Percentiles rank a stretch among this genome's conserved stretches.
These are phyloP conservation scores for Centropristis striata DNA, from an alignment of 2,113 vertebrate species.

Conservation along the genomic window DNA sequence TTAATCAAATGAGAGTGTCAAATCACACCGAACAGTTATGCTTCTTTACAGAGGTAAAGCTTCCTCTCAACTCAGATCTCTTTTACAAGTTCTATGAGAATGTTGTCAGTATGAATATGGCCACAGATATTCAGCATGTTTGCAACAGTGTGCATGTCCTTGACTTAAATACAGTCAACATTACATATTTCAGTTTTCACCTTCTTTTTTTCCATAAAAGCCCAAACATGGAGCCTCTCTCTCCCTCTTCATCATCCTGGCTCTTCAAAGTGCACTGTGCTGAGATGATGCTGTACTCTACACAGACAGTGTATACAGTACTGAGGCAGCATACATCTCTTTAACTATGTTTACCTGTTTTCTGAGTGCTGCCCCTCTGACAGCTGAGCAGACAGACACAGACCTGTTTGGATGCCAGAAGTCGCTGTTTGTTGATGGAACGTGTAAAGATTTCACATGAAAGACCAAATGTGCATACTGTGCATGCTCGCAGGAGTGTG, in stretches of 20 bases:
- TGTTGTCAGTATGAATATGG: slow-evolving; percentile 4
- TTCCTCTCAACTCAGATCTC: slow-evolving; percentile 1
- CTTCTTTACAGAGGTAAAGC: neutral
- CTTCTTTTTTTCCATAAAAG: neutral
- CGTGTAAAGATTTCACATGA: slow-evolving; percentile 45
- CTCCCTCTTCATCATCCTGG: neutral
- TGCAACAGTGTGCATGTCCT: neutral
- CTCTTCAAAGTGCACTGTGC: slow-evolving; percentile 44
- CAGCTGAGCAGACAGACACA: slow-evolving; percentile 62
- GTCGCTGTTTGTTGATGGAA: slow-evolving; percentile 69
- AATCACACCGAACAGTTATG: neutral
- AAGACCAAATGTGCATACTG: slow-evolving; percentile 32
- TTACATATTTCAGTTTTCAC: slow-evolving; percentile 2
- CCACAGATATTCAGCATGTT: slow-evolving; percentile 1
- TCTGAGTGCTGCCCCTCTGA: slow-evolving; percentile 51
- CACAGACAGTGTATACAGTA: slow-evolving; percentile 35
- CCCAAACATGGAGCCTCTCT: slow-evolving; percentile 4
- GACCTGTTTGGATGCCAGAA: slow-evolving; percentile 59
- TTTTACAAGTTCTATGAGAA: neutral
- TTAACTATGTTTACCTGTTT: slow-evolving; percentile 63
- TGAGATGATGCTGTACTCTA: slow-evolving; percentile 35
- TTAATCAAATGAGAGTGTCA: neutral
- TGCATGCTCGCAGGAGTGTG: slow-evolving; percentile 28
- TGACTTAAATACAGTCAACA: slow-evolving; percentile 1
- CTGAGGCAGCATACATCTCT: slow-evolving; percentile 38